Percentiles rank a stretch among this genome's conserved stretches.
Conservation (phyloP, 2,888 invertebrate genomes). For the Brassicogethes aeneus region DNA sequence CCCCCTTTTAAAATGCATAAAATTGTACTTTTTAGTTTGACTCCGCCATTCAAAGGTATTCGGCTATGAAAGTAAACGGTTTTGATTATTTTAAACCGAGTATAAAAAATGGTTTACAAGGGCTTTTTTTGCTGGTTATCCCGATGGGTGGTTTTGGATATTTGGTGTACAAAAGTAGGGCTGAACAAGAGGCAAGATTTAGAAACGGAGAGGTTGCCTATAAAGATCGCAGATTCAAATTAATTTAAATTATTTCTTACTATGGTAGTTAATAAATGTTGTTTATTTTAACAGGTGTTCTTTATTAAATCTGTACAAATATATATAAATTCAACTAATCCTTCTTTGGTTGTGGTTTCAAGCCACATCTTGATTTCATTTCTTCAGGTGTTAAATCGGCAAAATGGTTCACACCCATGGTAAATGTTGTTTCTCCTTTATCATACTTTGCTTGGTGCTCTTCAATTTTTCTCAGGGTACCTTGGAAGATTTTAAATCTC, state of each 20-base stretch:
- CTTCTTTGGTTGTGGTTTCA: too few relatives aligned
- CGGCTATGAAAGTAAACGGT: slow-evolving; percentile 58
- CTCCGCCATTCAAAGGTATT: slow-evolving; percentile 62
- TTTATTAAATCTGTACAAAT: too few relatives aligned
- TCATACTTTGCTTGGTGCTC: slow-evolving; percentile 1
- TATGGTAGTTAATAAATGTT: too few relatives aligned
- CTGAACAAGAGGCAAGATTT: slow-evolving; percentile 47
- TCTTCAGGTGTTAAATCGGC: slow-evolving; percentile 1
- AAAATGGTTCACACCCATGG: neutral
- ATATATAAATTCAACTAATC: too few relatives aligned
- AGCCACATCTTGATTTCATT: neutral
- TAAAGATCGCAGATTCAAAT: slow-evolving; percentile 63
- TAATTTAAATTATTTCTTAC: slow-evolving; percentile 45
- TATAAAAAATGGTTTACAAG: slow-evolving; percentile 33
- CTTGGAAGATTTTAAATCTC: slow-evolving; percentile 1
- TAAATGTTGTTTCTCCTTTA: neutral
- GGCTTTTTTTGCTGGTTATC: slow-evolving; percentile 42
- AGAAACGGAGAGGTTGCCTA: slow-evolving; percentile 68
- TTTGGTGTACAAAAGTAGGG: slow-evolving; percentile 45
- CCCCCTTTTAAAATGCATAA: too few relatives aligned
- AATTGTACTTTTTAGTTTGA: slow-evolving; percentile 82
- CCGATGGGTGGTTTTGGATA: slow-evolving; percentile 50
- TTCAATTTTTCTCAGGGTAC: neutral
- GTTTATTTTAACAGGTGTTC: too few relatives aligned
- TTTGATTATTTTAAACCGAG: slow-evolving; percentile 62